phyloP scores from a whole-genome alignment of 2,888 invertebrate genomes.

The Ctena decussata region DNA sequence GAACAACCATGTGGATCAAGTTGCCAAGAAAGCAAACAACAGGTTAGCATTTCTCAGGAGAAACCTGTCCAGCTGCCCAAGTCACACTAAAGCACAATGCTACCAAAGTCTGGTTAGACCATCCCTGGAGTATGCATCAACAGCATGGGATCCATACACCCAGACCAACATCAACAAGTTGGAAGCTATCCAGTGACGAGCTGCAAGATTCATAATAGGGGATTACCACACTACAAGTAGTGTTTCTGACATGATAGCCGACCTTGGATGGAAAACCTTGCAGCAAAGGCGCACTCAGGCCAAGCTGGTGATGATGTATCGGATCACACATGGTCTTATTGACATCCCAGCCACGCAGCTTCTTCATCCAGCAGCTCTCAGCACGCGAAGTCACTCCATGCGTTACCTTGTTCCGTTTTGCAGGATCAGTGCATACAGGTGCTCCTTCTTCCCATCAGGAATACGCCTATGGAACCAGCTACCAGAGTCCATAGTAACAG shows the following conservation, averaged over 20 bases:
- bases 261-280: neutral
- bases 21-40: neutral
- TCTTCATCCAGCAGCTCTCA: conserved; percentile 10
- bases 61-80: conserved; percentile 37
- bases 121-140: conserved; percentile 33
- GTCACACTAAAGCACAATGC: conserved; percentile 32
- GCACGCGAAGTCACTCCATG: no score
- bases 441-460: conserved; percentile 17
- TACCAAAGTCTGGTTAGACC: conserved; percentile 38
- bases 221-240: neutral
- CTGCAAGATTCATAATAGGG: conserved; percentile 1
- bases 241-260: neutral
- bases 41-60: conserved; percentile 18
- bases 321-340: neutral
- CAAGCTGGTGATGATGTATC: neutral
- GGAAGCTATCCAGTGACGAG: conserved; percentile 38
- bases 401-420: no score
- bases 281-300: neutral
- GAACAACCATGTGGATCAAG: conserved; percentile 1
- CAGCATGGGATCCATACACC: conserved; percentile 46
- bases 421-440: conserved; percentile 9
- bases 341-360: neutral
- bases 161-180: no score
- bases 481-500: no score
- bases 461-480: conserved; percentile 16